Evolutionary conservation across 2,797 vertebrate species (phyloP).

Genomic region (Pipistrellus nathusii): DNA sequence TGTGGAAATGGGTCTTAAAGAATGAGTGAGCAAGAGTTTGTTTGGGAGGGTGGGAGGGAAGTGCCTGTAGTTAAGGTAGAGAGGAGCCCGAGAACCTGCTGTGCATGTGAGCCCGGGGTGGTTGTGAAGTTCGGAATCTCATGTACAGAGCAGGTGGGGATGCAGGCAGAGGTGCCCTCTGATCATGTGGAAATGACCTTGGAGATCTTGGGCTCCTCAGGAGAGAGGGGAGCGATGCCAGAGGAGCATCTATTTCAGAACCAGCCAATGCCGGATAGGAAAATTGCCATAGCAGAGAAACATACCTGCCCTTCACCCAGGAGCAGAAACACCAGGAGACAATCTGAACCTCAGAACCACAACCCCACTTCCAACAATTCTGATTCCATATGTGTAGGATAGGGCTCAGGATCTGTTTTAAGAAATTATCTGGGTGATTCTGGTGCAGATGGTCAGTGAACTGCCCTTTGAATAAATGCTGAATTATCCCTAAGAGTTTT

Average conservation of each 20-base stretch:
- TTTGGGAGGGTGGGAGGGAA: background rate
- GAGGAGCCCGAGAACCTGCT: background rate
- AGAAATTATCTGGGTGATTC: background rate
- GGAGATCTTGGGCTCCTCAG: background rate
- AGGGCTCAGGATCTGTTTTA: background rate
- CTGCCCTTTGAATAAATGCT: background rate
- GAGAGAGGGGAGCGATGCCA: background rate
- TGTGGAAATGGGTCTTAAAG: background rate
- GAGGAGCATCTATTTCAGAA: background rate
- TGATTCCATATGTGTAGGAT: background rate
- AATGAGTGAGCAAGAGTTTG: background rate
- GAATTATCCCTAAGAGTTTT: background rate
- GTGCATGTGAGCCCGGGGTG: accelerated
- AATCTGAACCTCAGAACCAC: background rate
- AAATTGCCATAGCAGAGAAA: background rate
- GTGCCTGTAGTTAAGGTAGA: background rate
- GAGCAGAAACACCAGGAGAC: background rate
- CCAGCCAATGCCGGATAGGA: background rate
- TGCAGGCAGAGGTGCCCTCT: background rate
- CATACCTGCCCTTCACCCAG: background rate
- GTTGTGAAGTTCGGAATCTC: accelerated
- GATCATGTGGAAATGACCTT: background rate
- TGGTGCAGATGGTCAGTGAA: background rate
- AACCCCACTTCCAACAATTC: accelerated
- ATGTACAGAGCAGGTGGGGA: background rate